Evolutionary conservation across 2,888 invertebrate genomes (phyloP).

Genomic region (Pachliopta kotzebuea): DNA sequence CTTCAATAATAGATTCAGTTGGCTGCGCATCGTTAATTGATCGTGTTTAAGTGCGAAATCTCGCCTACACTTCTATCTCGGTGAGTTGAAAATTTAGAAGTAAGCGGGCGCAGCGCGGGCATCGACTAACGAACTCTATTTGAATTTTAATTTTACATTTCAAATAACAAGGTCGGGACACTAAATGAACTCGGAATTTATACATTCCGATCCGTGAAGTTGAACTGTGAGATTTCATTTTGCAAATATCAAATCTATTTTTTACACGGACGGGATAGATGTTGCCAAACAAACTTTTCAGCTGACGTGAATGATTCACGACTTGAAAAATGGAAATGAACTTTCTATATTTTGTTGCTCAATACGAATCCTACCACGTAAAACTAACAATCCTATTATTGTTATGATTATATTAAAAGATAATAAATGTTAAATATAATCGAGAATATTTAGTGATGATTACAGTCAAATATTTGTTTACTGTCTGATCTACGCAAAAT

Average conservation of each 20-base stretch:
- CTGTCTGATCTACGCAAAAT: no score
- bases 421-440: no score
- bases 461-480: no score
- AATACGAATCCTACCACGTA: no score
- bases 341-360: not conserved
- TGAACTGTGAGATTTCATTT: not conserved
- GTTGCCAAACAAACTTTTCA: not conserved
- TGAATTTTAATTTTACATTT: conserved; percentile 17
- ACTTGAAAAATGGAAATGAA: not conserved
- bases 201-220: conserved; percentile 3
- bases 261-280: not conserved
- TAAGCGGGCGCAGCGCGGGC: not conserved
- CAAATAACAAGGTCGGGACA: not conserved
- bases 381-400: no score
- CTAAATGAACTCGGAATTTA: not conserved
- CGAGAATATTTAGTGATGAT: no score
- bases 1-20: conserved; percentile 17
- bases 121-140: conserved; percentile 21
- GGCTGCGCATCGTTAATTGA: conserved; percentile 27
- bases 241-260: not conserved
- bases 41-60: conserved; percentile 26
- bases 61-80: conserved; percentile 1
- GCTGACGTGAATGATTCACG: not conserved
- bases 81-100: conserved; percentile 9
- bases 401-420: no score